phyloP scores from a whole-genome alignment of 2,113 vertebrate genomes.

The Thomomys bottae region DNA sequence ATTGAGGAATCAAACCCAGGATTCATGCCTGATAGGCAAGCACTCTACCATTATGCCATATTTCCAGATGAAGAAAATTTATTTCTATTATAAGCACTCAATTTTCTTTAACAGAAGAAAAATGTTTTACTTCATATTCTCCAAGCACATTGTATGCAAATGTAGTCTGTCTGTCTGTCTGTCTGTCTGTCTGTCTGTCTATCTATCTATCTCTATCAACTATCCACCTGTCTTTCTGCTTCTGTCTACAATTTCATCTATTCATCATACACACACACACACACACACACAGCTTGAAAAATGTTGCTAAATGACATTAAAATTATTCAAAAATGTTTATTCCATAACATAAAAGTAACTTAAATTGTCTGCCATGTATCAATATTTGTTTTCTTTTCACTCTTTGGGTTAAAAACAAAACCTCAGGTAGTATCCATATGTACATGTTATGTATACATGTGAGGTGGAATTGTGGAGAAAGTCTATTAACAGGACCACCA shows the following conservation, averaged over 20 bases:
- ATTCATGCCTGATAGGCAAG: too few species aligned
- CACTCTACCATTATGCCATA: too few species aligned
- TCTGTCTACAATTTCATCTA: not conserved
- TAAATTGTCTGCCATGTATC: not conserved
- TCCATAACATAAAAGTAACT: conserved; percentile 1
- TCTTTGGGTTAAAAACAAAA: not conserved
- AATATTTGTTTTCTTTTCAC: not conserved
- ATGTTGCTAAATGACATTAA: not conserved
- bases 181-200: not conserved
- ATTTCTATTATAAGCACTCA: not conserved
- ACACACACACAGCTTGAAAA: not conserved
- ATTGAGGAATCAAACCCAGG: too few species aligned
- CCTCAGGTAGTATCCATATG: not conserved
- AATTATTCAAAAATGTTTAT: not conserved
- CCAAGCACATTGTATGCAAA: not conserved
- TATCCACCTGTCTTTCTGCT: not conserved
- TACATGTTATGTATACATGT: not conserved
- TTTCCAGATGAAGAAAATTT: too few species aligned
- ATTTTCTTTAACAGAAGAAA: not conserved
- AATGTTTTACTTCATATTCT: conserved; percentile 13
- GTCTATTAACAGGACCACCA: not conserved
- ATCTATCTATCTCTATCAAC: not conserved
- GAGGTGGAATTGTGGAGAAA: not conserved
- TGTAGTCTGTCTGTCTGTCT: not conserved
- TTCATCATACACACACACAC: not conserved